Evolutionary conservation across 2,113 vertebrate species (phyloP).

Genomic region (Lonchura striata): DNA sequence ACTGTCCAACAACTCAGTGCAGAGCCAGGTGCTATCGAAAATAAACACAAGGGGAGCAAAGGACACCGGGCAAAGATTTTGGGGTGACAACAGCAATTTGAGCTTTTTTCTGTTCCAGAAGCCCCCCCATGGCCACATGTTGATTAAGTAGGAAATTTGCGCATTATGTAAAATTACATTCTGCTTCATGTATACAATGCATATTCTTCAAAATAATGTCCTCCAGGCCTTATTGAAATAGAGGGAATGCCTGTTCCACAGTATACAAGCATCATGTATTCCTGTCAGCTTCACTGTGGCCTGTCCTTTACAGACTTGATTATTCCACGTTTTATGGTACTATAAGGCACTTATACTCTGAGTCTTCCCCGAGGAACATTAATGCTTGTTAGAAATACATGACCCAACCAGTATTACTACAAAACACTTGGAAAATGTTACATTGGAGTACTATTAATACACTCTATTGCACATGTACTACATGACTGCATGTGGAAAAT

Average conservation of each 20-base stretch:
- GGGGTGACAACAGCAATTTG: not conserved
- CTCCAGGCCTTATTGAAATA: not conserved
- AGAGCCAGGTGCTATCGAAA: not conserved
- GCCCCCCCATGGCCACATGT: accelerated
- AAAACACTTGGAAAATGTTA: constrained; percentile 58
- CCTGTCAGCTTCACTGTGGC: not conserved
- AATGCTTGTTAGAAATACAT: constrained; percentile 24
- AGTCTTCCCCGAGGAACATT: not conserved
- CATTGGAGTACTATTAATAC: constrained; percentile 41
- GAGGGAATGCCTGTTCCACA: not conserved
- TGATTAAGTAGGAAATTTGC: not conserved
- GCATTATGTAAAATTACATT: not conserved
- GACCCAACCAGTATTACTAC: constrained; percentile 9
- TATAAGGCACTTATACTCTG: constrained; percentile 5
- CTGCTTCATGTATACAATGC: not conserved
- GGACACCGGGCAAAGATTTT: not conserved
- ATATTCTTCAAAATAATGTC: not conserved
- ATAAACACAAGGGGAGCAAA: not conserved
- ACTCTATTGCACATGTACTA: constrained; percentile 7
- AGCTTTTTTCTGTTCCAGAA: not conserved
- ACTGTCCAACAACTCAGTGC: not conserved
- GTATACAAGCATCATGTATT: not conserved
- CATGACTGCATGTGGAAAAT: not conserved
- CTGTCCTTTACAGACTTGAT: constrained; percentile 26
- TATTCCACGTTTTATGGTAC: not conserved